Percentiles rank a stretch among this genome's conserved stretches.
Evolutionary conservation across 2,797 vertebrate genomes (phyloP).

Genomic region (Rallus crepitans): DNA sequence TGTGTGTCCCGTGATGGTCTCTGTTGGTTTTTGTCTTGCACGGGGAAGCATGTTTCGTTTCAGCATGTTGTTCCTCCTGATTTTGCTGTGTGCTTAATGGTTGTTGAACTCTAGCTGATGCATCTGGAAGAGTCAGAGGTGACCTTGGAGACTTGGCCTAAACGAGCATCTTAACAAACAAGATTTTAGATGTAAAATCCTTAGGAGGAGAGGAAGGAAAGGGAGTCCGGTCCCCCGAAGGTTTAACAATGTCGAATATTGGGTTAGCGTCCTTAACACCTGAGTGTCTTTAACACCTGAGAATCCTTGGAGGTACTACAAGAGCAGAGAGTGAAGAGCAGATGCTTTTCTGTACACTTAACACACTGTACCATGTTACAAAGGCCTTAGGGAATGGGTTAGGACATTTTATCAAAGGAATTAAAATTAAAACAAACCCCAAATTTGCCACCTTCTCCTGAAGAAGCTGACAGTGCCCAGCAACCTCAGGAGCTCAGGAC

Average conservation of each 20-base stretch:
- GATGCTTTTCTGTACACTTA: neutral
- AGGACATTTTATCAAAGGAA: neutral
- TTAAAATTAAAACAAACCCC: neutral
- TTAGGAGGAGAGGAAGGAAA: neutral
- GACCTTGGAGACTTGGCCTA: neutral
- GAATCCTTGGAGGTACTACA: neutral
- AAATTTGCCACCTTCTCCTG: neutral
- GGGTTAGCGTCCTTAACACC: neutral
- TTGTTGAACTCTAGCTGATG: neutral
- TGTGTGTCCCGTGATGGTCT: neutral
- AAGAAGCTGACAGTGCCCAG: neutral
- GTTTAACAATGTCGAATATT: neutral
- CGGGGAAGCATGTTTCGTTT: constrained; percentile 29
- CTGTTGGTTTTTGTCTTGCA: constrained; percentile 1
- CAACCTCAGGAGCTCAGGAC: neutral
- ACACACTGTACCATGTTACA: neutral
- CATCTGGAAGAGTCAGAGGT: neutral
- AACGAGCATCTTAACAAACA: neutral
- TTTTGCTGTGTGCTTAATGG: neutral
- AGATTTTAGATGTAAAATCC: neutral
- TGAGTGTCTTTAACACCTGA: neutral
- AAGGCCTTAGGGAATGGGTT: neutral
- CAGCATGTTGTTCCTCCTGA: constrained; percentile 26
- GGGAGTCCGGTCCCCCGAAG: neutral
- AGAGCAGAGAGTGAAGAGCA: neutral